Base-by-base conservation (phyloP, 2,797 vertebrate species). In the Chelidonichthys spinosus region DNA sequence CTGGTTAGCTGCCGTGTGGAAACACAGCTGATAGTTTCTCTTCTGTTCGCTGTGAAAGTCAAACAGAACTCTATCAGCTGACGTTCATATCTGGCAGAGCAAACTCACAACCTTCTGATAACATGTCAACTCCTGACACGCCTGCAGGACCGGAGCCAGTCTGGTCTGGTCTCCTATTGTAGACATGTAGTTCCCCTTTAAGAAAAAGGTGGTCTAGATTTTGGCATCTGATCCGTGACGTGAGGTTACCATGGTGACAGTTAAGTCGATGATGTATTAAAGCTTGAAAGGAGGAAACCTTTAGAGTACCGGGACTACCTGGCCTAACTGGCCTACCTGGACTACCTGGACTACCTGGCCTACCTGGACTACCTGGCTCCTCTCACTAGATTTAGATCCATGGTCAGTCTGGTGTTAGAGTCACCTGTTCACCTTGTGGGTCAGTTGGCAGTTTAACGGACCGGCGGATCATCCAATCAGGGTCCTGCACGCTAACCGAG, bases 401-500 rank as follows among this genome's bases (percentile, higher is more conserved):
- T 2, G 18, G 18, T 37, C 11, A 14, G 42, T 43, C 18, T 8
- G 46, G 33, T 14, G n/a, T 72, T 50, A 42, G 77, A 40, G 11
- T 25, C 25, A 25, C 25, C 25, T 1, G 82, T 63, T 85, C 93
- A 93, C 95, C 95, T 96, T 94, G 80, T 69, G 11, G 64, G 91
- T 92, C 94, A 93, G 93, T 71, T 89, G 92, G 92, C 90, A 93
- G 94, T 96, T 87, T 96, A 96, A 96, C 86, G 82, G 88, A 88
- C 83, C 87, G 85, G 90, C 91, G 93, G 93, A 92, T 94, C 96
- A 97, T 96, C 96, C 86, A 89, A 94, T 93, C 96, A 96, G 92
- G 94, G 90, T 90, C 83, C 89, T 89, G 92, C 84, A 85, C 92
- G 92, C 94, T 95, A 95, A 96, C 90, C 86, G 90, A 93, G 92